phyloP scores from a whole-genome alignment of 35 echinoderm and acorn worm species.

The Anneissia japonica region DNA sequence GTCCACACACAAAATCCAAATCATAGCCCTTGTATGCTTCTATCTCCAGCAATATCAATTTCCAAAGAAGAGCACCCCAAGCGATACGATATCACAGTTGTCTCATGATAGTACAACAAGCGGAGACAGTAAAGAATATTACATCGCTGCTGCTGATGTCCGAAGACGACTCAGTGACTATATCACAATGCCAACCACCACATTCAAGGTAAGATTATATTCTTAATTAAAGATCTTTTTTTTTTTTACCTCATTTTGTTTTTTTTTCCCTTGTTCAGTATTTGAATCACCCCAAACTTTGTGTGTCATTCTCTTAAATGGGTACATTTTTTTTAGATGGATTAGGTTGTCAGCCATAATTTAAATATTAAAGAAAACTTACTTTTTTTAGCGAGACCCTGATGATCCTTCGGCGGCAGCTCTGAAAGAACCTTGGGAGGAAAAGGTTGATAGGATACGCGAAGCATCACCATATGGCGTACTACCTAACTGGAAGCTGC shows the following conservation, averaged over 20 bases:
- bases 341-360: too few species aligned
- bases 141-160: slow-evolving; percentile 92
- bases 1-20: too few species aligned
- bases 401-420: slow-evolving; percentile 92
- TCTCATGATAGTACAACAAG: slow-evolving; percentile 94
- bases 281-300: too few species aligned
- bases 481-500: slow-evolving; percentile 87
- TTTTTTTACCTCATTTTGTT: too few species aligned
- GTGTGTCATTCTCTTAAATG: too few species aligned
- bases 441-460: slow-evolving; percentile 73
- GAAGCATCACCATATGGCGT: slow-evolving; percentile 85
- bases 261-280: too few species aligned
- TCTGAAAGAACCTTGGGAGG: slow-evolving; percentile 93
- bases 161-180: slow-evolving; percentile 71
- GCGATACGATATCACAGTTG: slow-evolving; percentile 93
- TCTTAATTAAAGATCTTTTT: not conserved
- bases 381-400: slow-evolving; percentile 60
- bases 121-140: slow-evolving; percentile 87
- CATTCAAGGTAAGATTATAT: slow-evolving; percentile 85
- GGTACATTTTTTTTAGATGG: too few species aligned
- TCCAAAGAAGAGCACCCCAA: slow-evolving; percentile 72
- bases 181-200: slow-evolving; percentile 66
- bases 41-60: slow-evolving; percentile 73
- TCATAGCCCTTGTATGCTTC: too few species aligned
- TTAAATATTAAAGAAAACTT: too few species aligned